Evolutionary conservation across 2,113 vertebrate genomes (phyloP), one percentile per base, ranked within the genome.

Genomic region (Calidris pugnax): DNA sequence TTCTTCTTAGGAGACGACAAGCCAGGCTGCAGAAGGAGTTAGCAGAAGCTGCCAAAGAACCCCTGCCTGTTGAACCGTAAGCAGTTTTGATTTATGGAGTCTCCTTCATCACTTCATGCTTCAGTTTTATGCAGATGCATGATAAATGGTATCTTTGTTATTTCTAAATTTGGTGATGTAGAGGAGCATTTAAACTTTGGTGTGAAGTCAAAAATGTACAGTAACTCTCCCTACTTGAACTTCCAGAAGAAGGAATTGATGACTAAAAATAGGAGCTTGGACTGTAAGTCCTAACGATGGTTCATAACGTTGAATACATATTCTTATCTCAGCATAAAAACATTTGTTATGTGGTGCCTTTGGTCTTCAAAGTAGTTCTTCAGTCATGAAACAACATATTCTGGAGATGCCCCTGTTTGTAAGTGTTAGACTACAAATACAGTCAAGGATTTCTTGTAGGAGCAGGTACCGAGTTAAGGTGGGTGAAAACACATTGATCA

Each of bases 1-100:
- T 43, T 75, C 93, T 72, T 32, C 62, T 71, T 90, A 99, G 99
- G 94, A 98, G 99, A 63, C 97, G 99, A 76, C 99, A 99, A 82
- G 99, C 99, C 51, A 99, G 99, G 71, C 98, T 99, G 51, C 99
- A 99, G 98, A 99, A 99, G 92, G 99, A 99, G 19, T 98, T 99
- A 3, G 99, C 99, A 1, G 99, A 99, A 66, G 99, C 99, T n/a
- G 99, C 99, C 6, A 99, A 99, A 85, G 99, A 99, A 16, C 99
- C 99, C 2, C 98, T 99, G 37, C 98, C 99, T 4, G 96, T 99
- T 22, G 99, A 99, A 72, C 98, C 97, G 99, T 99, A 95, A 99
- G 99, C 98, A 94, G 8, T 87, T 39, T 77, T 74, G 45, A 80
- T 89, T 93, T 91, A 22, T 11, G 18, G 47, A 27, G 53, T 56